phyloP scores from a whole-genome alignment of 2,797 vertebrate genomes.

The Scomberomorus guttatus region DNA sequence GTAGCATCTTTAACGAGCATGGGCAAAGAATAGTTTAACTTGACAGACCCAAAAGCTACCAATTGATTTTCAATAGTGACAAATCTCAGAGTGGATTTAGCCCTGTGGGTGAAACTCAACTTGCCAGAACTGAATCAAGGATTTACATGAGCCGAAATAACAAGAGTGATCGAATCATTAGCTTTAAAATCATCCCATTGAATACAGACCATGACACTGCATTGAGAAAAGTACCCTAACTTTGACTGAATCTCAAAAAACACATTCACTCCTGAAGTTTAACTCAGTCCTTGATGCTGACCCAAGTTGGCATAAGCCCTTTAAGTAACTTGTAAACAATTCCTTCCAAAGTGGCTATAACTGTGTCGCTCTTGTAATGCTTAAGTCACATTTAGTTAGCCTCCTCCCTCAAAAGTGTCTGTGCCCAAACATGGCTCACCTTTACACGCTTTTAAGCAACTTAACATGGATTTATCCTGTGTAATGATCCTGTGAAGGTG shows the following conservation, averaged over 20 bases:
- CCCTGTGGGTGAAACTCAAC: conserved; percentile 1
- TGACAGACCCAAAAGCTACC: conserved; percentile 40
- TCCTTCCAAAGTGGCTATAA: conserved; percentile 62
- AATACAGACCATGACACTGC: not conserved
- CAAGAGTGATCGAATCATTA: conserved; percentile 25
- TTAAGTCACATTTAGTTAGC: conserved; percentile 62
- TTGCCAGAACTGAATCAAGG: conserved; percentile 2
- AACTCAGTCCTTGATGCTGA: conserved; percentile 55
- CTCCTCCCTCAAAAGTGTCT: conserved; percentile 58
- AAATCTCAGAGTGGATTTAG: not conserved
- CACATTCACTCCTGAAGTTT: conserved; percentile 36
- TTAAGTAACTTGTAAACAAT: conserved; percentile 72
- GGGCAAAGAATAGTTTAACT: conserved; percentile 55
- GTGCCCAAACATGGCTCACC: conserved; percentile 68
- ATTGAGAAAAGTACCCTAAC: conserved; percentile 23
- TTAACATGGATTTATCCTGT: conserved; percentile 74
- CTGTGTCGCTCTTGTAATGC: conserved; percentile 47
- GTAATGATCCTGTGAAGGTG: conserved; percentile 79
- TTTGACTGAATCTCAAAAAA: not conserved
- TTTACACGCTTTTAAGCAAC: conserved; percentile 77
- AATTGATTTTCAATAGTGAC: conserved; percentile 35
- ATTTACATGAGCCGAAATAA: conserved; percentile 14
- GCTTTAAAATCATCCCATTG: not conserved
- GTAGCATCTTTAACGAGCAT: conserved; percentile 62
- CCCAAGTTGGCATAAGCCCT: conserved; percentile 67